A percentile compares a stretch with the other conserved stretches of the same genome.
These are phyloP conservation scores for Channa striata DNA, from an alignment of 2,797 vertebrate genomes.

Conservation along the genomic window DNA sequence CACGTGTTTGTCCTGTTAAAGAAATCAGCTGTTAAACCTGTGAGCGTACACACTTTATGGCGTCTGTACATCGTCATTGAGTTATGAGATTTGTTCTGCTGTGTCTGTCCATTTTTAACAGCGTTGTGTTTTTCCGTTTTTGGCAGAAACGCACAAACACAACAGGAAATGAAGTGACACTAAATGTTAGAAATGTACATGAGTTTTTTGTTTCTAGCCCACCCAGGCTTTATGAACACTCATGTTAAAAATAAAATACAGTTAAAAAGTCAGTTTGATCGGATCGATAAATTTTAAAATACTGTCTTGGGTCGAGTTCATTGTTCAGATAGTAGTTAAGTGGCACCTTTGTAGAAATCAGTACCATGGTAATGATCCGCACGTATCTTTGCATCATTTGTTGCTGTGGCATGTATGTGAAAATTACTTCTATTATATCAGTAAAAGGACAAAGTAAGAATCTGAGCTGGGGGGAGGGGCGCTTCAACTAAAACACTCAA, in stretches of 20 bases:
- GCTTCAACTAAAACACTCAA: constrained; percentile 60
- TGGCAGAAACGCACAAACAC: constrained; percentile 75
- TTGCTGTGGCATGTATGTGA: not conserved
- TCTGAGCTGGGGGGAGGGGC: constrained; percentile 52
- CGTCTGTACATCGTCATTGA: no score
- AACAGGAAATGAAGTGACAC: constrained; percentile 62
- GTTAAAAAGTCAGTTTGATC: constrained; percentile 35
- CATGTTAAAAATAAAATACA: constrained; percentile 28
- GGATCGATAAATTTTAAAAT: constrained; percentile 31
- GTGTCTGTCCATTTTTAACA: not conserved
- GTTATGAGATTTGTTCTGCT: no score
- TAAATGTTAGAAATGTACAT: constrained; percentile 59
- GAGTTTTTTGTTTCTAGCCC: no score
- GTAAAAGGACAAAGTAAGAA: not conserved
- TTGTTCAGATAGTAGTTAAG: constrained; percentile 22
- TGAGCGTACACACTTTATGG: no score
- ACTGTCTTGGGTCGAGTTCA: constrained; percentile 27
- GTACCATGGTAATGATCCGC: not conserved
- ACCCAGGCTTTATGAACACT: constrained; percentile 54
- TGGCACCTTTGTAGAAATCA: constrained; percentile 58
- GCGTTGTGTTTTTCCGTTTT: constrained; percentile 39
- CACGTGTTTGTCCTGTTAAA: not conserved
- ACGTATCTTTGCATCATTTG: no score
- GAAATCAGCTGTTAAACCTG: constrained; percentile 28
- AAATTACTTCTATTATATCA: not conserved